Conservation (phyloP, 2,797 vertebrate genomes). For the Neosalanx taihuensis region DNA sequence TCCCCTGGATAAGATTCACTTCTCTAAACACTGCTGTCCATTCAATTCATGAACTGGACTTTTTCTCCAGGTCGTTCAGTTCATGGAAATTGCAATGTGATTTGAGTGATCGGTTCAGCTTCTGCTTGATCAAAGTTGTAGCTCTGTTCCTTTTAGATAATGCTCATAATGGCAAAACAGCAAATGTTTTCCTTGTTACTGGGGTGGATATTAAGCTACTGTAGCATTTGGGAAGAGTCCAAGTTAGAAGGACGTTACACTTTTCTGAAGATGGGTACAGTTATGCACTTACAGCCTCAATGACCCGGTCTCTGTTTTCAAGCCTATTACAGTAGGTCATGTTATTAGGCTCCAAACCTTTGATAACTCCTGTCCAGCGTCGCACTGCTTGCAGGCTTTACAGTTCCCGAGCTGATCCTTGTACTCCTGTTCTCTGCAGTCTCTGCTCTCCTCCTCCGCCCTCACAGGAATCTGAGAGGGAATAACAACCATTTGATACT, state of each 20-base stretch:
- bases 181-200: slow-evolving; percentile 2
- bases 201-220: neutral
- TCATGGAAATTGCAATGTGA: slow-evolving; percentile 27
- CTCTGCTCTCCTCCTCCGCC: slow-evolving; percentile 83
- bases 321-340: neutral
- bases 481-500: slow-evolving; percentile 41
- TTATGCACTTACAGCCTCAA: neutral
- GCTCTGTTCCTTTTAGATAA: slow-evolving; percentile 31
- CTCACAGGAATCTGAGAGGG: slow-evolving; percentile 60
- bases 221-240: neutral
- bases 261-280: neutral
- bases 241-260: neutral
- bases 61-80: slow-evolving; percentile 23
- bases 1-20: slow-evolving; percentile 48
- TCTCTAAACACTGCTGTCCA: slow-evolving; percentile 52
- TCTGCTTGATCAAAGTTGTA: slow-evolving; percentile 18
- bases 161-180: slow-evolving; percentile 10
- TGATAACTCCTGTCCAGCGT: slow-evolving; percentile 93
- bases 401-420: slow-evolving; percentile 85
- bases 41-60: slow-evolving; percentile 47
- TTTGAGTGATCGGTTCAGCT: slow-evolving; percentile 19
- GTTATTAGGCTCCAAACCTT: slow-evolving; percentile 76
- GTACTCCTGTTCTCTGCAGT: slow-evolving; percentile 93
- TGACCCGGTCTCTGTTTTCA: neutral
- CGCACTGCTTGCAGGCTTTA: slow-evolving; percentile 86